Conservation (phyloP, 2,888 invertebrate genomes). For the Metopia argyrocephala region DNA sequence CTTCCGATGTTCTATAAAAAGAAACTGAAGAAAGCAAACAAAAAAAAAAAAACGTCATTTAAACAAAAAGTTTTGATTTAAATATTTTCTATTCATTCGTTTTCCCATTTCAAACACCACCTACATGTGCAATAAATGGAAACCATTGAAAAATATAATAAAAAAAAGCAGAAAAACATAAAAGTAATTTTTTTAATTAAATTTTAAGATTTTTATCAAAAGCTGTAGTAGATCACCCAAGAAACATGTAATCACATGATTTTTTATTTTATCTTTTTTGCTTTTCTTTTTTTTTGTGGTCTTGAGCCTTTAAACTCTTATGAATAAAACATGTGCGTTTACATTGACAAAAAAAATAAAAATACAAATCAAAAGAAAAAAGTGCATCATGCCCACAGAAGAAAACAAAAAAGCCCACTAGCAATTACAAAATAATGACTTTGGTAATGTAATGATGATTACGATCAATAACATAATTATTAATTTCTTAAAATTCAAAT, state of each 20-base stretch:
- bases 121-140: slow-evolving; percentile 11
- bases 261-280: background rate
- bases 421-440: background rate
- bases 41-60: background rate
- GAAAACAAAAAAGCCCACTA: slow-evolving; percentile 40
- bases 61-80: slow-evolving; percentile 16
- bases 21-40: too few species aligned
- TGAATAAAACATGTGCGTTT: slow-evolving; percentile 47
- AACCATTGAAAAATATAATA: too few species aligned
- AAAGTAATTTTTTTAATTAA: slow-evolving; percentile 46
- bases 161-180: background rate
- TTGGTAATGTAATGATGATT: background rate
- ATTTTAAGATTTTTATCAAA: slow-evolving; percentile 46
- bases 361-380: background rate
- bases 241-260: background rate
- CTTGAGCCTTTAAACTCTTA: slow-evolving; percentile 3
- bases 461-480: background rate
- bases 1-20: slow-evolving; percentile 9
- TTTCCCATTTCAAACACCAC: background rate
- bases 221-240: slow-evolving; percentile 49
- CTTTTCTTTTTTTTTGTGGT: background rate
- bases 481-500: slow-evolving; percentile 43
- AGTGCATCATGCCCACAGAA: background rate
- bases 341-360: background rate
- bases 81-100: slow-evolving; percentile 8